Base-by-base conservation (phyloP, 2,113 vertebrate genomes). In the Pao palembangensis region DNA sequence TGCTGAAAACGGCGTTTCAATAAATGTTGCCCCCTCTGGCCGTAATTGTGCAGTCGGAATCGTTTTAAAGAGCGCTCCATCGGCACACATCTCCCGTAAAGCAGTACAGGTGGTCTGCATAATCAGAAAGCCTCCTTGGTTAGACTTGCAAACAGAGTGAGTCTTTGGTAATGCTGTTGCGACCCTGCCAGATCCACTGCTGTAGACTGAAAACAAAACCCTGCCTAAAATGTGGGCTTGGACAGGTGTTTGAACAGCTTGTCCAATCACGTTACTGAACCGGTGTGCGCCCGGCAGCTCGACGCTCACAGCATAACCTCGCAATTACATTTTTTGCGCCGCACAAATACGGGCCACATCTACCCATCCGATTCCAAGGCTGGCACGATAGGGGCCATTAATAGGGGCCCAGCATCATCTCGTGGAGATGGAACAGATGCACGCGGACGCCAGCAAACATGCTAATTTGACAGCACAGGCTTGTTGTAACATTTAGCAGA, bases 161-260 rank as follows among this genome's bases (percentile, higher is more conserved):
- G 78, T 88, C 80, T 89, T 85, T 79, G 86, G 76, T 84, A 86
- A 85, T 78, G 82, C 84, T 81, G 79, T 70, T 78, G 74, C 83
- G 80, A 84, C 83, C 84, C 81, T 84, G 82, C 81, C 88, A 87
- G 82, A 82, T 77, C 75, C 73, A 44, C 82, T 64, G 73, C 80
- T 74, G 67, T 66, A 61, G 84, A 89, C 80, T 73, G 82, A 83
- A 87, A 87, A 86, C 78, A 86, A 84, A 87, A 81, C 78, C 81
- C 46, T 52, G 82, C 76, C 82, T 84, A 81, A 89, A 84, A 86
- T 82, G 84, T 83, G 75, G 85, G 80, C 85, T 85, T 84, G 84
- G 88, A 86, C 88, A 89, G 88, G 88, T 89, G 88, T 89, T 88
- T 89, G 88, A 89, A 85, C 88, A 89, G 88, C 85, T 87, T 89